A percentile compares a stretch with the other conserved stretches of the same genome.
phyloP scores from a whole-genome alignment of 2,797 vertebrate species.

The Pseudomugil gertrudae region DNA sequence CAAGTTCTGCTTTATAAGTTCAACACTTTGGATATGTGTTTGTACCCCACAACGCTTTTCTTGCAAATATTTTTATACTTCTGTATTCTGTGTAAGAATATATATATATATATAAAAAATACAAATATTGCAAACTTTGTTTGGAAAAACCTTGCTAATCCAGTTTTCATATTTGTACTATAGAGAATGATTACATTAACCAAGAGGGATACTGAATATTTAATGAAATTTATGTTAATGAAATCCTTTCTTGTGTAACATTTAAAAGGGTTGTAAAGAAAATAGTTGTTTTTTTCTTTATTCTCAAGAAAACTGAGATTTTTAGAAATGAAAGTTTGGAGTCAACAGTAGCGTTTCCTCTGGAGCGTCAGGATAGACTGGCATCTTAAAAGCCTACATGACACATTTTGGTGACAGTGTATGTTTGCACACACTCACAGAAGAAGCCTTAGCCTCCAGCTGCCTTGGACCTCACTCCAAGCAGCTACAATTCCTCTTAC shows the following conservation, averaged over 20 bases:
- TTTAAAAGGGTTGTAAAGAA: constrained; percentile 33
- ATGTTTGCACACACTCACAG: constrained; percentile 82
- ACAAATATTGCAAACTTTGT: constrained; percentile 43
- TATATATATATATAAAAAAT: not conserved
- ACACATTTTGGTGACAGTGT: constrained; percentile 72
- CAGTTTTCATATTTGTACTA: constrained; percentile 71
- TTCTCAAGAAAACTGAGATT: constrained; percentile 26
- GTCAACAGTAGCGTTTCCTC: constrained; percentile 38
- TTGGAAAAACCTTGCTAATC: constrained; percentile 63
- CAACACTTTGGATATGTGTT: constrained; percentile 72
- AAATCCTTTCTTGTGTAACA: constrained; percentile 49
- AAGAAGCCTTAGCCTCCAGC: constrained; percentile 81
- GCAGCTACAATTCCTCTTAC: constrained; percentile 59
- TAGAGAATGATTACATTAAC: constrained; percentile 45
- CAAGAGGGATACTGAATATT: constrained; percentile 33
- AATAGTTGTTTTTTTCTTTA: constrained; percentile 20
- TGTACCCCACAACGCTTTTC: constrained; percentile 73
- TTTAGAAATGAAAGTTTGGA: constrained; percentile 51
- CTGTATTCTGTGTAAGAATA: constrained; percentile 62
- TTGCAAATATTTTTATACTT: constrained; percentile 79
- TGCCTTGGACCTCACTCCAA: constrained; percentile 66
- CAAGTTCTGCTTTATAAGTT: constrained; percentile 60
- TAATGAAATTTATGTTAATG: constrained; percentile 45
- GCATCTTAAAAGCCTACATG: constrained; percentile 64
- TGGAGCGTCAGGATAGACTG: constrained; percentile 45